A percentile compares a stretch with the other conserved stretches of the same genome.
phyloP scores from a whole-genome alignment of 1,140 invertebrate genomes.

The Pseudomyrmex dendroicus region DNA sequence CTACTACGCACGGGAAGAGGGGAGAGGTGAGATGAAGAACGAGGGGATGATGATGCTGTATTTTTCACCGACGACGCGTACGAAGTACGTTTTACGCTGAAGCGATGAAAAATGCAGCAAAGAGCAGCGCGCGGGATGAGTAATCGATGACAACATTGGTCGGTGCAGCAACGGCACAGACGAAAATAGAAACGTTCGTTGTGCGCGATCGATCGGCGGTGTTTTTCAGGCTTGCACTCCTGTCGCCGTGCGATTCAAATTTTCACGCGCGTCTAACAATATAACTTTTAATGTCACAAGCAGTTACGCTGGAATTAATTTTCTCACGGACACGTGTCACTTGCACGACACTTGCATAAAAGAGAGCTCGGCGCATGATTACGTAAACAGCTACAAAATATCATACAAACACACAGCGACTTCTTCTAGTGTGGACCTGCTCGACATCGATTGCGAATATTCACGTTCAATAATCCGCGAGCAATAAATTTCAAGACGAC shows the following conservation, averaged over 20 bases:
- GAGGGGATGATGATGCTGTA: neutral
- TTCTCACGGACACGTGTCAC: slow-evolving; percentile 2
- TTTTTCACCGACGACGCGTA: slow-evolving; percentile 20
- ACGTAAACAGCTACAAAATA: neutral
- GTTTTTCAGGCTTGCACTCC: slow-evolving; percentile 60
- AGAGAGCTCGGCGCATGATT: neutral
- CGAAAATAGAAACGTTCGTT: slow-evolving; percentile 69
- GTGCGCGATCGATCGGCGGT: slow-evolving; percentile 63
- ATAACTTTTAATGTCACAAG: slow-evolving; percentile 17
- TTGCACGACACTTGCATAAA: neutral
- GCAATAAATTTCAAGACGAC: neutral
- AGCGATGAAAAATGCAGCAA: slow-evolving; percentile 26
- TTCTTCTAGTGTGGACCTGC: neutral
- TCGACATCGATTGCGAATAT: neutral
- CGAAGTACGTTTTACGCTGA: slow-evolving; percentile 37
- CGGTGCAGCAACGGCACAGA: slow-evolving; percentile 60
- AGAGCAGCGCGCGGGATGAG: slow-evolving; percentile 47
- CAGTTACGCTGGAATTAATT: slow-evolving; percentile 10
- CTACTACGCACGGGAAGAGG: too few relatives aligned
- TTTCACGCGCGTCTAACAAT: slow-evolving; percentile 37
- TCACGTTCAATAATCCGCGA: neutral
- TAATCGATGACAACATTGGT: slow-evolving; percentile 61
- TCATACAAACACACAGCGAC: neutral
- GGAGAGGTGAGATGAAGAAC: too few relatives aligned
- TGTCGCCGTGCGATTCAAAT: slow-evolving; percentile 34